Conservation (phyloP, 2,888 invertebrate species). For the Zygogramma bicolorata region DNA sequence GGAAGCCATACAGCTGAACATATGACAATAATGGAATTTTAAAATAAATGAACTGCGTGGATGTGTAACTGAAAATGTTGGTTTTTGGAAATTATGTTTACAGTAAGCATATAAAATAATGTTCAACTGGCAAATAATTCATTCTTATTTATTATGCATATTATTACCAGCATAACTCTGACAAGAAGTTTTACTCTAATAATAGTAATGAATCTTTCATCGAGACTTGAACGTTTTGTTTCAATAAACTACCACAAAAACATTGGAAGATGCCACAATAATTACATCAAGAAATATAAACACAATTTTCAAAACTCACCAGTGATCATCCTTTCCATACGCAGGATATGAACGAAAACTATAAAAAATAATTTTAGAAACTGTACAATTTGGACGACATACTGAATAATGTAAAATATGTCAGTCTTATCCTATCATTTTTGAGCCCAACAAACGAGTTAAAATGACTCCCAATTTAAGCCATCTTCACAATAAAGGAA, state of each 20-base stretch:
- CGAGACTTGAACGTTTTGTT: slow-evolving; percentile 28
- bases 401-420: neutral
- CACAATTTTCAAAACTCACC: slow-evolving; percentile 66
- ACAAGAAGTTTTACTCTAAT: neutral
- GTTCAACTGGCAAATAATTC: neutral
- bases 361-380: slow-evolving; percentile 42
- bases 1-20: neutral
- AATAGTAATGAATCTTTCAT: neutral
- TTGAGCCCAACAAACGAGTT: too few relatives aligned
- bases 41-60: neutral
- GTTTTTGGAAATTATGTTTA: slow-evolving; percentile 1
- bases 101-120: neutral
- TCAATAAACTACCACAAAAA: slow-evolving; percentile 24
- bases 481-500: too few relatives aligned
- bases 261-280: slow-evolving; percentile 26
- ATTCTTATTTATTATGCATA: neutral
- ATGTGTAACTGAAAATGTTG: neutral
- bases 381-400: slow-evolving; percentile 25
- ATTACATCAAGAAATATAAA: slow-evolving; percentile 31
- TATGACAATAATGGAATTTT: neutral
- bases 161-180: neutral
- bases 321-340: slow-evolving; percentile 71
- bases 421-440: too few relatives aligned
- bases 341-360: slow-evolving; percentile 65
- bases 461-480: too few relatives aligned